These are phyloP conservation scores for Branchellion lobata DNA, from an alignment of 2,888 invertebrate genomes.

Conservation along the genomic window DNA sequence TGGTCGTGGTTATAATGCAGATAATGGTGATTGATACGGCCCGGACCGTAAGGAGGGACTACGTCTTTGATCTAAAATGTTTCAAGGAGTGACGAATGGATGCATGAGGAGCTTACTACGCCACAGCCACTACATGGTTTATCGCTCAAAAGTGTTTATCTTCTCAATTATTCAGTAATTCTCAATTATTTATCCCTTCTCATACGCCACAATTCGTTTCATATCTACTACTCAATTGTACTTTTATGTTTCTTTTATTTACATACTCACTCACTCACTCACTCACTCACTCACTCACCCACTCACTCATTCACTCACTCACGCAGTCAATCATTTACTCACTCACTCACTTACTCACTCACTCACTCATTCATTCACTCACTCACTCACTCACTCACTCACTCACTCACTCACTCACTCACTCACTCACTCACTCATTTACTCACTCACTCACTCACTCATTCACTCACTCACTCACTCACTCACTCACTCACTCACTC, in stretches of 20 bases:
- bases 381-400: slow-evolving; percentile 47
- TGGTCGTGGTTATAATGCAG: too few relatives aligned
- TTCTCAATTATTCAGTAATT: too few relatives aligned
- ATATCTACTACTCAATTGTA: too few relatives aligned
- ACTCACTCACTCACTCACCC: slow-evolving; percentile 47
- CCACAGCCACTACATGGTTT: too few relatives aligned
- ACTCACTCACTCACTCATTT: slow-evolving; percentile 47
- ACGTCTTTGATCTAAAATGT: too few relatives aligned
- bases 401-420: slow-evolving; percentile 47
- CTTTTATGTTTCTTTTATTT: too few relatives aligned
- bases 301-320: slow-evolving; percentile 47
- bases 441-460: slow-evolving; percentile 47
- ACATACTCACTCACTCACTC: slow-evolving; percentile 46
- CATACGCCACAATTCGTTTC: neutral
- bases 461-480: slow-evolving; percentile 41
- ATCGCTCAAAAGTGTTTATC: too few relatives aligned
- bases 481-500: slow-evolving; percentile 42
- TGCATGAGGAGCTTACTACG: too few relatives aligned
- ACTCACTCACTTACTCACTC: slow-evolving; percentile 44
- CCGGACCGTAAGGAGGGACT: too few relatives aligned
- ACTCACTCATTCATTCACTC: slow-evolving; percentile 39
- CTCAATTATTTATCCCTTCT: neutral
- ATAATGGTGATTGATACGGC: too few relatives aligned
- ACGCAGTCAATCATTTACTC: slow-evolving; percentile 46
- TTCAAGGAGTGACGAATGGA: too few relatives aligned